Evolutionary conservation across 2,888 invertebrate genomes (phyloP).

Genomic region (Cancer borealis): DNA sequence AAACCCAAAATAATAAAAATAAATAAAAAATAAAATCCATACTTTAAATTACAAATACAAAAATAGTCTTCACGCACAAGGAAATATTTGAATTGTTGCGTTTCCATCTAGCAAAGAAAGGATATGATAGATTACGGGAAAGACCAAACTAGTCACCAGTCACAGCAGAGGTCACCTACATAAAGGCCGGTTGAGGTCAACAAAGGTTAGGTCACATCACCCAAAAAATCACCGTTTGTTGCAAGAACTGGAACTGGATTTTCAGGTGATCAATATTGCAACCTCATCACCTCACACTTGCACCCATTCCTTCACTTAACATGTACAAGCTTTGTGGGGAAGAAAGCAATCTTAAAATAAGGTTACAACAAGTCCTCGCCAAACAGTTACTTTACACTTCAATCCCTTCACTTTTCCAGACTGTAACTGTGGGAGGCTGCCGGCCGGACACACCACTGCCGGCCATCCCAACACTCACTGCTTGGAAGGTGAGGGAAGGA

Average conservation of each 20-base stretch:
- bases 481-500: neutral
- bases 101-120: neutral
- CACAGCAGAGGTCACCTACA: neutral
- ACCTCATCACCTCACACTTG: neutral
- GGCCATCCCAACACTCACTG: neutral
- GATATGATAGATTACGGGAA: neutral
- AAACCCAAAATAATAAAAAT: neutral
- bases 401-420: neutral
- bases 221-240: neutral
- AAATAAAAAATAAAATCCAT: neutral
- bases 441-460: neutral
- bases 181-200: neutral
- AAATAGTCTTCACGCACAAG: neutral
- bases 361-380: neutral
- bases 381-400: neutral
- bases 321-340: neutral
- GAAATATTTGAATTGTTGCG: slow-evolving; percentile 4
- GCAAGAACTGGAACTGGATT: neutral
- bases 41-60: neutral
- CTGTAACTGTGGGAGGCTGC: neutral
- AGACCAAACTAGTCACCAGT: neutral
- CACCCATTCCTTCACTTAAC: neutral
- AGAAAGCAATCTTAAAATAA: slow-evolving; percentile 31
- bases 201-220: slow-evolving; percentile 20
- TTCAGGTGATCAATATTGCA: neutral